Conservation (phyloP, 2,113 vertebrate species). For the Calyptommatus sinebrachiatus region DNA sequence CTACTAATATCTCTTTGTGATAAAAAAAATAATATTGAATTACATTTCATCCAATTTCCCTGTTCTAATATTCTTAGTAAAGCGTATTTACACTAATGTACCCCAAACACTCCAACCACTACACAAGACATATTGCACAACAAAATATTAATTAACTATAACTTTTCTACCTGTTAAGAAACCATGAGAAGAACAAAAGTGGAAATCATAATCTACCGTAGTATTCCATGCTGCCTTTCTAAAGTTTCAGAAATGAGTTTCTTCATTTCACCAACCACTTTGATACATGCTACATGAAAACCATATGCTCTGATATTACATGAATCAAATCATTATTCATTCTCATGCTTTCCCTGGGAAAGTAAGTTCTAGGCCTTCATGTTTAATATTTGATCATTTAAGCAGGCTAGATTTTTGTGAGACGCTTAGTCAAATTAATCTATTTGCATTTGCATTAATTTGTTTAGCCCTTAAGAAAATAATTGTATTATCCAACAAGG, state of each 20-base stretch:
- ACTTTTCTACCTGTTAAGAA: too few relatives aligned
- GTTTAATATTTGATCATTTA: not conserved
- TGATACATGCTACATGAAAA: not conserved
- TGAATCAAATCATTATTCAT: not conserved
- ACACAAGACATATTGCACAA: too few relatives aligned
- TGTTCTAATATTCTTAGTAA: too few relatives aligned
- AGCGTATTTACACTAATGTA: too few relatives aligned
- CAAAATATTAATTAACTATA: too few relatives aligned
- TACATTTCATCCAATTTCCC: too few relatives aligned
- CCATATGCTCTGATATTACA: not conserved
- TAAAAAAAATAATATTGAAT: too few relatives aligned
- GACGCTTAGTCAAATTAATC: slow-evolving; percentile 36
- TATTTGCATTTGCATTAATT: slow-evolving; percentile 27
- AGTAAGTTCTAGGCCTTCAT: not conserved
- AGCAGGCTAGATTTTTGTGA: not conserved
- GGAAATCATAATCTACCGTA: not conserved
- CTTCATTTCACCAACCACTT: not conserved
- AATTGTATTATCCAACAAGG: slow-evolving; percentile 12
- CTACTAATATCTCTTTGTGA: too few relatives aligned
- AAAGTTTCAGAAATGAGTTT: not conserved
- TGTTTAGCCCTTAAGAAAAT: not conserved
- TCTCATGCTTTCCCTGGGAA: not conserved
- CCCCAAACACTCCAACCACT: too few relatives aligned
- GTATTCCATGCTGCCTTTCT: not conserved
- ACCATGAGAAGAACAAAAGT: too few relatives aligned